A percentile compares a stretch with the other conserved stretches of the same genome.
phyloP scores from a whole-genome alignment of 2,797 vertebrate genomes.

The Coilia nasus region DNA sequence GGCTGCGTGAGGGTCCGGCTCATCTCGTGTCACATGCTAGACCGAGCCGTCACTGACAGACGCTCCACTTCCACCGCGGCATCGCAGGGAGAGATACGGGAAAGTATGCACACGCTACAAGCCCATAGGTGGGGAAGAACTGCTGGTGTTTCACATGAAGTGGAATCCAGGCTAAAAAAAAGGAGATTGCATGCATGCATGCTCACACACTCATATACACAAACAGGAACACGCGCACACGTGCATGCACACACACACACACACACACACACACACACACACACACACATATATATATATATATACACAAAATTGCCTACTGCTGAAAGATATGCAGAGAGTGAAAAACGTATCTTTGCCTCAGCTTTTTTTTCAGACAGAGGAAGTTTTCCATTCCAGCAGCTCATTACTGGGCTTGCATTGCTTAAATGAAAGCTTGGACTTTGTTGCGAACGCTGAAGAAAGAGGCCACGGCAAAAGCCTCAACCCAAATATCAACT shows the following conservation, averaged over 20 bases:
- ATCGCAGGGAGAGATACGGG: neutral
- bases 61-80: conserved; percentile 29
- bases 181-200: neutral
- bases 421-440: conserved; percentile 23
- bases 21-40: conserved; percentile 44
- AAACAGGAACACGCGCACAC: neutral
- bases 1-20: conserved; percentile 48
- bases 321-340: neutral
- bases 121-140: neutral
- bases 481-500: conserved; percentile 75
- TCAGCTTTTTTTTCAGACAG: neutral
- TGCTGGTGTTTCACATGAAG: neutral
- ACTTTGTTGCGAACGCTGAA: conserved; percentile 19
- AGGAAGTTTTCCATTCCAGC: conserved; percentile 7
- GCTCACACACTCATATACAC: neutral
- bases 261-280: neutral
- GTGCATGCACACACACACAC: neutral
- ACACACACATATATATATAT: neutral
- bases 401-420: neutral
- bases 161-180: neutral
- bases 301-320: no score
- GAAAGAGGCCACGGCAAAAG: conserved; percentile 33
- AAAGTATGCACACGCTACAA: conserved; percentile 2
- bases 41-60: conserved; percentile 47
- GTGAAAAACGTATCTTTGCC: neutral